Evolutionary conservation across 1,140 invertebrate genomes (phyloP), one percentile per base, ranked within the genome.

Genomic region (Drosophila saltans): DNA sequence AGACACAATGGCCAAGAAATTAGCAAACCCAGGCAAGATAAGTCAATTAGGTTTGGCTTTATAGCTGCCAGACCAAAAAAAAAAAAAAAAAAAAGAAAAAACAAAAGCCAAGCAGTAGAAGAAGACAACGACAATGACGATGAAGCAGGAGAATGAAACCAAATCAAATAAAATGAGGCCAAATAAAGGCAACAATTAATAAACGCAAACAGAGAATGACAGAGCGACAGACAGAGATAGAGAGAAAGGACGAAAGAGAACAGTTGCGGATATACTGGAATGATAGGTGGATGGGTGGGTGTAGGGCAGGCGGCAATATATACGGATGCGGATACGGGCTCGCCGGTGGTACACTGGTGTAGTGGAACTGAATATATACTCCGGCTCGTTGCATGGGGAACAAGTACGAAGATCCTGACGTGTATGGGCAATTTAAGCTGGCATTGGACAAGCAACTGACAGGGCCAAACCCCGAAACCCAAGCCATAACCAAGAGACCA

Each of bases 41-140:
- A 90, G 86, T 90, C 86, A 90, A 90, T 90, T 90, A 90, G 88
- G 86, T 90, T 90, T 86, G 88, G 86, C 82, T 86, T 90, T 91
- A 90, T 91, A 82, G 88, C 82, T 73, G 73, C 83, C 70, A 71
- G 59, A 41, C 33, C 65, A 65, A 74, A 81, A 81, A 81, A 77
- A 76, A 63, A 78, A 76, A 81, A 76, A 66, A 81, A 77, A 76
- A 66, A 36, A 36, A 36, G 6, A 7, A 36, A 81, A 76, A 81
- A 76, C 70, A 81, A 77, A 76, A 66, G 70, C 65, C 73, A 71
- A 84, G 67, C 70, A 66, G 67, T 75, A 80, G 62, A 68, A 45
- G 67, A 60, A 57, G 61, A 63, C 55, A 28, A 52, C 55, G 40
- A 59, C 61, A 40, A 24, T 33, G 65, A 39, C 28, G 21, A 39